A percentile compares a stretch with the other conserved stretches of the same genome.
phyloP scores from a whole-genome alignment of 2,888 invertebrate genomes.

The Stomorhina lunata region DNA sequence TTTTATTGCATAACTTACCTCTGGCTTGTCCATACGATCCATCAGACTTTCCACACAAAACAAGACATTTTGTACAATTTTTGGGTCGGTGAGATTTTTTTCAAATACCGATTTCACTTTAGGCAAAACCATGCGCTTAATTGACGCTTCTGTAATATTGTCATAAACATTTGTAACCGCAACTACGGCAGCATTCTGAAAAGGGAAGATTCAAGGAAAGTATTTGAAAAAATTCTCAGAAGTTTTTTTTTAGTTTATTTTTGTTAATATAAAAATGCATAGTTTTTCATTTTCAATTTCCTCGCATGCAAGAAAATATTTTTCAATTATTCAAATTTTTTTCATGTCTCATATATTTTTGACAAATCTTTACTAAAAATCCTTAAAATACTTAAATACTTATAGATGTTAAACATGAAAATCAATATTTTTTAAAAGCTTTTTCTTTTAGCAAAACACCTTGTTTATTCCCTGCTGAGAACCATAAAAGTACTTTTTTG shows the following conservation, averaged over 20 bases:
- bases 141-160: slow-evolving; percentile 89
- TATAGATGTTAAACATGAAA: neutral
- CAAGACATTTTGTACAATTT: slow-evolving; percentile 89
- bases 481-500: neutral
- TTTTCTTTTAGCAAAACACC: neutral
- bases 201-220: neutral
- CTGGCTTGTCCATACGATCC: slow-evolving; percentile 90
- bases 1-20: slow-evolving; percentile 77
- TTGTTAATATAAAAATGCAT: no score
- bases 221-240: neutral
- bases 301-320: no score
- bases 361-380: no score
- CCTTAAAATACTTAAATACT: neutral
- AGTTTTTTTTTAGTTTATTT: no score
- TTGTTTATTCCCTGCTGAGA: neutral
- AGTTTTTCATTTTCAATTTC: no score
- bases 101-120: slow-evolving; percentile 91
- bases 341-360: no score
- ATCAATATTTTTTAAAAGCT: neutral
- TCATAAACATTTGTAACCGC: slow-evolving; percentile 92
- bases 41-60: slow-evolving; percentile 90
- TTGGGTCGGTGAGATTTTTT: slow-evolving; percentile 88
- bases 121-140: slow-evolving; percentile 89
- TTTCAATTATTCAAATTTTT: no score
- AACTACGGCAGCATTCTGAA: slow-evolving; percentile 92